phyloP scores from a whole-genome alignment of 2,113 vertebrate species.

The Vicugna pacos region DNA sequence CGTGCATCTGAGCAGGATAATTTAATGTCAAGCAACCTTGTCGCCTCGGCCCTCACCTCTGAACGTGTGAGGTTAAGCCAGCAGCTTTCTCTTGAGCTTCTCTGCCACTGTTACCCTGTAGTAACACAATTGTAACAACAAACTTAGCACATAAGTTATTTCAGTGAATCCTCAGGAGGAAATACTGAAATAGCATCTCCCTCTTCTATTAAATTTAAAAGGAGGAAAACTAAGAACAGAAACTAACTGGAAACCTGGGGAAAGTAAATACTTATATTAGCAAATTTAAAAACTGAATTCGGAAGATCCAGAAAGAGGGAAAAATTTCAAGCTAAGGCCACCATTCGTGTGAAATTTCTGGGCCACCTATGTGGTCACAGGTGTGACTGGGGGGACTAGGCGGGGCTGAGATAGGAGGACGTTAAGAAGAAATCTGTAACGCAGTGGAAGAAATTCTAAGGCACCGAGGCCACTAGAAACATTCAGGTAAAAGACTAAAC shows the following conservation, averaged over 20 bases:
- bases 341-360: neutral
- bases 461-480: neutral
- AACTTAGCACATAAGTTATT: slow-evolving; percentile 60
- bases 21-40: slow-evolving; percentile 62
- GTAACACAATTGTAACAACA: slow-evolving; percentile 68
- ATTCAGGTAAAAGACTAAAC: neutral
- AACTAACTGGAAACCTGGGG: slow-evolving; percentile 54
- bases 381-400: neutral
- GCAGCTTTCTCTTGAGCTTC: slow-evolving; percentile 68
- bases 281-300: slow-evolving; percentile 14
- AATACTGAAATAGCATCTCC: slow-evolving; percentile 37
- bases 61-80: slow-evolving; percentile 68
- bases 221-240: slow-evolving; percentile 53
- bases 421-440: neutral
- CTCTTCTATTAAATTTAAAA: slow-evolving; percentile 50
- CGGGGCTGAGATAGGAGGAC: neutral
- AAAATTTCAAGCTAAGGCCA: neutral
- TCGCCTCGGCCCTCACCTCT: slow-evolving; percentile 69
- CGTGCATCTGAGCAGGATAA: neutral
- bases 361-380: no score
- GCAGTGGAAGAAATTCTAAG: neutral
- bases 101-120: slow-evolving; percentile 54
- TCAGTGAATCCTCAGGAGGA: slow-evolving; percentile 48
- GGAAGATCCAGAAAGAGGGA: neutral
- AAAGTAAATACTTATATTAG: slow-evolving; percentile 64